Evolutionary conservation across 2,113 vertebrate genomes (phyloP), one percentile per base, ranked within the genome.

Genomic region (Patagioenas fasciata): DNA sequence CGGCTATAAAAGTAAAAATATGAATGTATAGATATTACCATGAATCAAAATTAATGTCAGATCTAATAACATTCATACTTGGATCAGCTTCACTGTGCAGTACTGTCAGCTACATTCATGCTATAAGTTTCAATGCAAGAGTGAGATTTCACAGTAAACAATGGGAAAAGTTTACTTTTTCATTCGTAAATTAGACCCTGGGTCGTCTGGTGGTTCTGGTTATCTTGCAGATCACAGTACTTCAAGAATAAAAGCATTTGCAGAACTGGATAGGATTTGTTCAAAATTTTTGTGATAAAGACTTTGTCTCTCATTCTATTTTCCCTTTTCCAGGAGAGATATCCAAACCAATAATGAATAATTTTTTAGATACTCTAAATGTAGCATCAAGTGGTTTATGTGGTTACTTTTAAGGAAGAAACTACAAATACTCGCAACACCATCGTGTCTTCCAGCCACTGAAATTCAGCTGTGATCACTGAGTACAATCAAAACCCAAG

Each of bases 241-340:
- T 65, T 51, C 6, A 51, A 51, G 13, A 61, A 7, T 2, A 54
- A 77, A 81, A 51, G 3, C 3, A 58, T 87, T 95, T 60, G 23
- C 38, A 77, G 32, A 69, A 73, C 13, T 38, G 4, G 3, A 31
- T 23, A n/a, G 5, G 23, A 36, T 57, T 78, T 73, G 2, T 17
- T 56, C 21, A 84, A 84, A 89, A 36, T 28, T 3, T 56, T 65
- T 77, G 2, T 64, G 9, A 14, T 69, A 64, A 23, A 56, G 26
- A 8, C 36, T 10, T 8, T 69, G 7, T 53, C 13, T 23, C 2
- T 31, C 34, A n/a, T 44, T 13, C 25, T 57, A 11, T 42, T 73
- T 38, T 8, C 3, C 5, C 38, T 84, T 79, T 69, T 64, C 31
- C 10, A 1, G 0, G 58, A 31, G 4, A 15, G 5, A 2, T 60